Base-by-base conservation (phyloP, 2,113 vertebrate species). In the Strix uralensis region DNA sequence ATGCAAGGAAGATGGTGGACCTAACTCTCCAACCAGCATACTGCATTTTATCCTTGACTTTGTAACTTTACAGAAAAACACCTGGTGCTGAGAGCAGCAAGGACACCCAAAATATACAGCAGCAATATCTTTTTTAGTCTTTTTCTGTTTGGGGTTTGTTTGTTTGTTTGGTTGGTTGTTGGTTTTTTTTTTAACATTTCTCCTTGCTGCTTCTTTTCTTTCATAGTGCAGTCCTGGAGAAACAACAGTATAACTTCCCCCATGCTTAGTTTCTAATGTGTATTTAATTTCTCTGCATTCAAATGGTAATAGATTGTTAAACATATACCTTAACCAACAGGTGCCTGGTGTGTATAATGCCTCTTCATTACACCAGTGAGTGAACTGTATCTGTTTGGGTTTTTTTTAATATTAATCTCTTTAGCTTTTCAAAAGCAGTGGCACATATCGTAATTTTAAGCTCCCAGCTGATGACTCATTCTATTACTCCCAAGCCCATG, bases 281-380 rank as follows among this genome's bases (percentile, higher is more conserved):
- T 62, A 51, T 94, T 96, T 93, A 77, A 90, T 95, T 73, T 81
- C 63, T 62, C 85, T 79, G 44, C 65, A 80, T 91, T 97, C 88
- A 94, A 91, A 92, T 85, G 83, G 78, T 87, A 89, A 95, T 91
- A 70, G 82, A 77, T 70, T 73, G 80, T 74, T 86, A 86, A 94
- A 90, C 3, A 10, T 71, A 79, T 67, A 94, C 86, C 88, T 95
- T 92, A 85, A 58, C 65, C 58, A 87, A 73, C 88, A 95, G 90
- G 91, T 96, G 88, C 81, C 88, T 91, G 92, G 69, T 83, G 86
- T 58, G 62, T 86, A 40, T 80, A 94, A 95, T 67, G 86, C 67
- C 92, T 94, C 94, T 96, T 94, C 81, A 88, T 94, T 88, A 91
- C 77, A 85, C 84, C 71, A 63, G 38, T 63, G 74, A 95, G 83